Evolutionary conservation across 2,888 invertebrate species (phyloP).

Genomic region (Synergus umbraculus): DNA sequence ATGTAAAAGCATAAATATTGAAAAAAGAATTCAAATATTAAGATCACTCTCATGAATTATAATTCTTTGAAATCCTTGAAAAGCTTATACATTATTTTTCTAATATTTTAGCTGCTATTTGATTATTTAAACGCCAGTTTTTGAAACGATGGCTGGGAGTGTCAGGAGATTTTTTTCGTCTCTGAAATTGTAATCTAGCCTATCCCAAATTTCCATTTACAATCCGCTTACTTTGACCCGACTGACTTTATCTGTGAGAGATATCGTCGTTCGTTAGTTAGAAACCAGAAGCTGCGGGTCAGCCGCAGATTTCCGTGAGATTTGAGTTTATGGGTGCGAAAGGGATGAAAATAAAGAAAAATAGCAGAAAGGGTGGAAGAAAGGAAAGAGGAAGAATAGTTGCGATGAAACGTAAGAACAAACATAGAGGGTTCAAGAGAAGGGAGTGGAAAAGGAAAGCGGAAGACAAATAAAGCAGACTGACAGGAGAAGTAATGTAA

Average conservation of each 20-base stretch:
- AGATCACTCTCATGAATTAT: too few species aligned
- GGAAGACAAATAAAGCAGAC: constrained; percentile 49
- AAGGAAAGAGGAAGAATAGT: neutral
- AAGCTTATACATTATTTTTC: too few species aligned
- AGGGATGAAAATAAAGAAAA: neutral
- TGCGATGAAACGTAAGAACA: neutral
- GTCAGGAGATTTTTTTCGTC: neutral
- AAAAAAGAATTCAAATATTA: too few species aligned
- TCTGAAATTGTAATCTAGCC: neutral
- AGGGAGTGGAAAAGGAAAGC: neutral
- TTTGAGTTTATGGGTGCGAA: neutral
- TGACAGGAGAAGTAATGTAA: constrained; percentile 58
- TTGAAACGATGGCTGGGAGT: neutral
- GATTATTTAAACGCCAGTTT: neutral
- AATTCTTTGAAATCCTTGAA: too few species aligned
- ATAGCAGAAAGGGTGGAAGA: neutral
- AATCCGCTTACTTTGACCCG: neutral
- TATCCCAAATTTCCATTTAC: neutral
- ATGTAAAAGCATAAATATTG: too few species aligned
- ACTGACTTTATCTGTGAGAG: neutral
- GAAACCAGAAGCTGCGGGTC: neutral
- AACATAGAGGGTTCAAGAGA: neutral
- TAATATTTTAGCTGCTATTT: too few species aligned
- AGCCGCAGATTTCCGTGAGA: neutral
- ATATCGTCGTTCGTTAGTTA: neutral